Conservation (phyloP, 2,113 vertebrate genomes). For the Arenaria interpres region DNA sequence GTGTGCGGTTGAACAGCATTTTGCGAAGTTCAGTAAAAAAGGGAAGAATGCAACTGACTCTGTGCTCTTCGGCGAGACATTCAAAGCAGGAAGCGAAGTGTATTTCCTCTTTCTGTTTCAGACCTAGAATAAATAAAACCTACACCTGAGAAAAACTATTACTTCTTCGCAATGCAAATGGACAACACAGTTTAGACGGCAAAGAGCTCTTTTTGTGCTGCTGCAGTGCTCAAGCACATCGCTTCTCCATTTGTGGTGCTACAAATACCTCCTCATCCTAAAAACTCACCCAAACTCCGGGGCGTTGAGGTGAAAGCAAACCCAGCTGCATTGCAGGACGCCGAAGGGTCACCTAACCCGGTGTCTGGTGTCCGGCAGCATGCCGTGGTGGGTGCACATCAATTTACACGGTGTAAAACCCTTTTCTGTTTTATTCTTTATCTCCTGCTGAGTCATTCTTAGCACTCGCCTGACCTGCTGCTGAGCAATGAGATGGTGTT, state of each 20-base stretch:
- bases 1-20: neutral
- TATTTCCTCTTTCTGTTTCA: neutral
- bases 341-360: rapidly evolving
- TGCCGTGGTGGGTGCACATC: neutral
- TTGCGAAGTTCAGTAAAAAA: neutral
- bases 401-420: neutral
- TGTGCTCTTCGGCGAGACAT: neutral
- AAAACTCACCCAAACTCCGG: neutral
- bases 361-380: rapidly evolving
- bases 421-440: neutral
- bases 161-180: neutral
- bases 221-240: neutral
- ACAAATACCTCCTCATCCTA: neutral
- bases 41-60: neutral
- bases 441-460: neutral
- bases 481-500: neutral
- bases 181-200: neutral
- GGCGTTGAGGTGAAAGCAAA: neutral
- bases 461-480: neutral
- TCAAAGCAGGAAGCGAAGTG: neutral
- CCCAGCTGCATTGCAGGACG: neutral
- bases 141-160: neutral
- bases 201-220: neutral
- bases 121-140: neutral
- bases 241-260: neutral